phyloP scores from a whole-genome alignment of 2,888 invertebrate species.

The Boloria euphrosyne region DNA sequence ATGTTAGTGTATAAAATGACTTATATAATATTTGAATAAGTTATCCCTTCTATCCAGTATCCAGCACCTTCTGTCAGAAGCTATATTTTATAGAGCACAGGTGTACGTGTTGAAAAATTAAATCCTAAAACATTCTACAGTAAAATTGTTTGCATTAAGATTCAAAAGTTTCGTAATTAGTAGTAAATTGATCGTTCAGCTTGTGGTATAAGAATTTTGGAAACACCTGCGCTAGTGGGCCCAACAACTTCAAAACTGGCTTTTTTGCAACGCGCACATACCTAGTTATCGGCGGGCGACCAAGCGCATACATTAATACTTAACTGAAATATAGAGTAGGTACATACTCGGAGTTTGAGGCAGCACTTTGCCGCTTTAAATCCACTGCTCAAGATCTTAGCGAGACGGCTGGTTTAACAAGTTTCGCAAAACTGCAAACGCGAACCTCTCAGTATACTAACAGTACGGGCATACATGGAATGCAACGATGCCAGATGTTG shows the following conservation, averaged over 20 bases:
- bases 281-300: slow-evolving; percentile 27
- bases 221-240: slow-evolving; percentile 43
- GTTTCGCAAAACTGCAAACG: slow-evolving; percentile 36
- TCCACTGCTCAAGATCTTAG: slow-evolving; percentile 34
- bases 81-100: no score
- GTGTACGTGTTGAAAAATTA: no score
- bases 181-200: slow-evolving; percentile 25
- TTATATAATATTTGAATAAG: no score
- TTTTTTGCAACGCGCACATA: slow-evolving; percentile 31
- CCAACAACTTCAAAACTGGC: slow-evolving; percentile 37
- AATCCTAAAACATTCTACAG: not conserved
- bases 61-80: no score
- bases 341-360: slow-evolving; percentile 17
- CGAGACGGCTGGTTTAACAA: slow-evolving; percentile 28
- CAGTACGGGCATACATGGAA: slow-evolving; percentile 60
- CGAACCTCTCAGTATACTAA: slow-evolving; percentile 29
- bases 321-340: slow-evolving; percentile 31
- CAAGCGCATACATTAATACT: slow-evolving; percentile 33
- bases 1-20: no score
- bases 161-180: slow-evolving; percentile 20
- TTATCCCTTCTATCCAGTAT: no score
- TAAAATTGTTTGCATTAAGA: not conserved
- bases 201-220: slow-evolving; percentile 35
- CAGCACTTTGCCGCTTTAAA: slow-evolving; percentile 38
- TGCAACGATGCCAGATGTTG: slow-evolving; percentile 62